Evolutionary conservation across 2,888 invertebrate genomes (phyloP), one percentile per base, ranked within the genome.

Genomic region (Amphiduros pacificus): DNA sequence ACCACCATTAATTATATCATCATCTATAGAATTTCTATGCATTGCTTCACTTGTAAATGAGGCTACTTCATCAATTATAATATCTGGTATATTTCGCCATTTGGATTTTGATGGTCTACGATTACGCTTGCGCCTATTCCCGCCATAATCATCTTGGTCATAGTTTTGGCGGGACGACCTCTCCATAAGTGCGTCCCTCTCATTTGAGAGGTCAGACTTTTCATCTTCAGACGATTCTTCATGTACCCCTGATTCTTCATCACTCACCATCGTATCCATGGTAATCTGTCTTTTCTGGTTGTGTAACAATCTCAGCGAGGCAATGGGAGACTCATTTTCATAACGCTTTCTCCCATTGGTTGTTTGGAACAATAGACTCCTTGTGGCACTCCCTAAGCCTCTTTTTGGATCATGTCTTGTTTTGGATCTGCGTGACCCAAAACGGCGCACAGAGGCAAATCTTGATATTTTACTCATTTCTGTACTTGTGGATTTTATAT

Each of bases 271-370:
- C 17, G 36, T 36, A 36, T 36, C 36, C 9, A 36, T 17, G 22
- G 51, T 22, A 14, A 26, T 40, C 14, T 52, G 36, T 22, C 59
- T 36, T 36, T 51, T 44, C 44, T 53, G 52, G 41, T 59, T 53
- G 22, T 59, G 52, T 36, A 59, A 20, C 9, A 59, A 26, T 9
- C 53, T 14, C 20, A 59, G 36, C 9, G 59, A 59, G 2, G 59
- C 59, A 14, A 59, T 59, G 36, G 59, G 59, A 4, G 59, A 59
- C 22, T 59, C 59, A 11, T 44, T 31, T 20, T 59, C 59, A 9
- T 53, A 32, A 5, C 59, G 51, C 27, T 27, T 41, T 17, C 52
- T 20, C 2, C 52, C 53, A 36, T 53, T 59, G 27, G 52, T 53
- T 17, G 52, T 51, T 22, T 51, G 41, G 1, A 51, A 27, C 53